Evolutionary conservation across 1,140 invertebrate genomes (phyloP).

Genomic region (Polypedilum pembai): DNA sequence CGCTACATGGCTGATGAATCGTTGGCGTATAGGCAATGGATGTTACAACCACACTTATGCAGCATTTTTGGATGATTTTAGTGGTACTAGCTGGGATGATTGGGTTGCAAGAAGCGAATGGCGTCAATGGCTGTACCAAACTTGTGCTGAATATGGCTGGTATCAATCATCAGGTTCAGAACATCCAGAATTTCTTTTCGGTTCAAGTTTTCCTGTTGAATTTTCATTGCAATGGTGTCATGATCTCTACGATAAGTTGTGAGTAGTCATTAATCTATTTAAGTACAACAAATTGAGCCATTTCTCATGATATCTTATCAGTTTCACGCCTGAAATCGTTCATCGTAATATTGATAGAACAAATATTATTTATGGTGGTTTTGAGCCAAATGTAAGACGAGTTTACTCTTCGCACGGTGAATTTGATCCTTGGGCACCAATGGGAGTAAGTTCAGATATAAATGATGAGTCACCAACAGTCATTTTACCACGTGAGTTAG

Average conservation of each 20-base stretch:
- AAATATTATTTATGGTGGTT: constrained; percentile 54
- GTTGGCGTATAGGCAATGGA: background rate
- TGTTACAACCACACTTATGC: constrained; percentile 23
- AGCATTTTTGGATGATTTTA: background rate
- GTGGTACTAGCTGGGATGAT: background rate
- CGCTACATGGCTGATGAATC: background rate
- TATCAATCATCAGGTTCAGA: constrained; percentile 61
- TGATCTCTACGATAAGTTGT: constrained; percentile 55
- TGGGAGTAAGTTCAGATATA: constrained; percentile 51
- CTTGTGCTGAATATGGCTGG: constrained; percentile 77
- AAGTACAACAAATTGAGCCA: background rate
- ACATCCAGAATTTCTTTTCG: constrained; percentile 52
- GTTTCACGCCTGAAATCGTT: constrained; percentile 47
- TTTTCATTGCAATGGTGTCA: constrained; percentile 60
- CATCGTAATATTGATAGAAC: constrained; percentile 47
- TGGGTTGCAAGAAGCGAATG: constrained; percentile 43
- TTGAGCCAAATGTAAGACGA: constrained; percentile 49
- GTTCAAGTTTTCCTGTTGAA: constrained; percentile 50
- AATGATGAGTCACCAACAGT: constrained; percentile 49
- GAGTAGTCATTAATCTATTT: no score
- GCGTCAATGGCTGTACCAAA: constrained; percentile 72
- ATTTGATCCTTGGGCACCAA: constrained; percentile 57
- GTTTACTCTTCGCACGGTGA: constrained; percentile 54
- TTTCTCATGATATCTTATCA: constrained; percentile 32
- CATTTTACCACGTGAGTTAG: constrained; percentile 34